A percentile compares a stretch with the other conserved stretches of the same genome.
These are phyloP conservation scores for Chironomus riparius DNA, from an alignment of 2,888 invertebrate genomes.

Conservation along the genomic window DNA sequence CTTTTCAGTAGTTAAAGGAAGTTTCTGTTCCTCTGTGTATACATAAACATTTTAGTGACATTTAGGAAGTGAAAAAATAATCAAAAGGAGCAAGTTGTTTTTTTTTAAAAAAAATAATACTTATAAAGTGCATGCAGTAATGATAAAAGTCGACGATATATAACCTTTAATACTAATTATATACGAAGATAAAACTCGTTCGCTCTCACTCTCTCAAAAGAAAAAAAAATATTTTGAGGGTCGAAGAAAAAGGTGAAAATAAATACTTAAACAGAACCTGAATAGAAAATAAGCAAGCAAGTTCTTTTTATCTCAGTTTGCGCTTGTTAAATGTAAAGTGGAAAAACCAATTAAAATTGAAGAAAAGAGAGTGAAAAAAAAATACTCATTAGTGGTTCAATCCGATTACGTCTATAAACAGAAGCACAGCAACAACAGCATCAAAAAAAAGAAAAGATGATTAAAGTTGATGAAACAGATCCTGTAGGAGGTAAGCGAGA, in stretches of 20 bases:
- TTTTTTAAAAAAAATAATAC: neutral
- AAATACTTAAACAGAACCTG: neutral
- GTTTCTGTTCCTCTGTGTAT: neutral
- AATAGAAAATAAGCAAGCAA: neutral
- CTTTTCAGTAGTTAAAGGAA: too few relatives aligned
- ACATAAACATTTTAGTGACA: conserved; percentile 1
- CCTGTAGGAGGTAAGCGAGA: conserved; percentile 72
- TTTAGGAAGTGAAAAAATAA: neutral
- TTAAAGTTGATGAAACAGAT: conserved; percentile 82
- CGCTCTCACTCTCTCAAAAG: neutral
- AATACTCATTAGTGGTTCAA: neutral
- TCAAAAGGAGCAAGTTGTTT: neutral
- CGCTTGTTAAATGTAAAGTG: neutral
- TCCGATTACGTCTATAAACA: neutral
- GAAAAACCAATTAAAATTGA: neutral
- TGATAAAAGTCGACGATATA: neutral
- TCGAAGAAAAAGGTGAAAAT: neutral
- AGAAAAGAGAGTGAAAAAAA: neutral
- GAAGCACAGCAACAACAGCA: neutral
- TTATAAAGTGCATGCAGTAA: neutral
- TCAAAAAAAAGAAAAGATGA: conserved; percentile 57
- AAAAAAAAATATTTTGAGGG: neutral
- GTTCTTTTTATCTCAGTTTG: neutral
- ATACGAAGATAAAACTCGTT: neutral
- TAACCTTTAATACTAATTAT: neutral